These are phyloP conservation scores for Epizoanthus fatuus DNA, from an alignment of 92 coral and sea anemone species.

Conservation along the genomic window DNA sequence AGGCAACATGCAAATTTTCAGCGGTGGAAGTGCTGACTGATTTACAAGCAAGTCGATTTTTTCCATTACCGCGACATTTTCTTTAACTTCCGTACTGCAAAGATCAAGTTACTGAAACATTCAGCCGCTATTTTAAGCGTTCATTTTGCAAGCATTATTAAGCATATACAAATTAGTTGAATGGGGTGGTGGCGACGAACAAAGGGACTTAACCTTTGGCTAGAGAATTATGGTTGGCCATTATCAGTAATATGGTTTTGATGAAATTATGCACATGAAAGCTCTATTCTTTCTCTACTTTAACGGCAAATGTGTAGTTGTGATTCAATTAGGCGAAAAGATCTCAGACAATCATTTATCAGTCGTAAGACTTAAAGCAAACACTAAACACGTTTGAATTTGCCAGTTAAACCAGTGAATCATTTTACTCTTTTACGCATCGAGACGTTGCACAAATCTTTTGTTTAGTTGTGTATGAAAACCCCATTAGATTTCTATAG, in stretches of 20 bases:
- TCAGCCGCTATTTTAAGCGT: conserved; percentile 22
- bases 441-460: conserved; percentile 76
- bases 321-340: conserved; percentile 87
- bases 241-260: conserved; percentile 70
- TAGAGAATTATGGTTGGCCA: conserved; percentile 59
- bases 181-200: conserved; percentile 65
- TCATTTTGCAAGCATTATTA: conserved; percentile 54
- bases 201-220: conserved; percentile 84
- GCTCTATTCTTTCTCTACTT: conserved; percentile 57
- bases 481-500: conserved; percentile 90
- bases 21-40: conserved; percentile 30
- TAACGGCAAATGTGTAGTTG: conserved; percentile 67
- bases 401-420: conserved; percentile 68
- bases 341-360: conserved; percentile 53
- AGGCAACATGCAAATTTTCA: conserved; percentile 91
- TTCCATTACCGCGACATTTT: conserved; percentile 5
- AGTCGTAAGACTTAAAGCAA: conserved; percentile 75
- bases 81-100: background rate
- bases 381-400: conserved; percentile 48
- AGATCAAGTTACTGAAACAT: conserved; percentile 20
- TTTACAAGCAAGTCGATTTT: conserved; percentile 31
- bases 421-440: conserved; percentile 64
- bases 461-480: conserved; percentile 86
- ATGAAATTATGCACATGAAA: conserved; percentile 80
- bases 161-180: conserved; percentile 77